Percentiles rank a stretch among this genome's conserved stretches.
Evolutionary conservation across 2,113 vertebrate species (phyloP).

Genomic region (Gnathonemus longibarbis): DNA sequence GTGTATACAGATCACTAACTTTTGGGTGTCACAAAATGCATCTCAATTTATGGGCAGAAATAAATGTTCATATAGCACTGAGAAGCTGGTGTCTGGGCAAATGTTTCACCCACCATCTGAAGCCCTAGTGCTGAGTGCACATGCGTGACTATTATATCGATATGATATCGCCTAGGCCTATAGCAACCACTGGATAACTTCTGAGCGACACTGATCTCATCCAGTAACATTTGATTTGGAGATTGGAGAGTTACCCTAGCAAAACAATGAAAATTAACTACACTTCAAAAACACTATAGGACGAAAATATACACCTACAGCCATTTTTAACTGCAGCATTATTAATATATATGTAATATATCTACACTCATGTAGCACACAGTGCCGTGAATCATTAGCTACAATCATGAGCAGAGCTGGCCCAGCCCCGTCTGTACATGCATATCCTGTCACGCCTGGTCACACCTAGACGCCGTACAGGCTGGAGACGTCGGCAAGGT

Average conservation of each 20-base stretch:
- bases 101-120: no score
- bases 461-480: background rate
- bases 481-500: background rate
- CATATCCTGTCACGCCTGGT: background rate
- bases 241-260: background rate
- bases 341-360: background rate
- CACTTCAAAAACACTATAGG: background rate
- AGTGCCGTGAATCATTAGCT: background rate
- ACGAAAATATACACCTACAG: background rate
- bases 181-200: background rate
- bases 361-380: background rate
- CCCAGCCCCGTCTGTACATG: background rate
- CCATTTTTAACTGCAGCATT: background rate
- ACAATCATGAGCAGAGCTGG: background rate
- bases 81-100: no score
- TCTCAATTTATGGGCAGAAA: no score
- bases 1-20: no score
- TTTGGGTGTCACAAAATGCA: no score
- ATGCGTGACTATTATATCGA: no score
- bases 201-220: background rate
- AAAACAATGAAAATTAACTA: background rate
- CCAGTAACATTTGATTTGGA: background rate
- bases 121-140: no score
- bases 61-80: no score
- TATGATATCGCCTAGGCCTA: no score